These are phyloP conservation scores for Acomys russatus DNA, from an alignment of 2,797 vertebrate species.

Conservation along the genomic window DNA sequence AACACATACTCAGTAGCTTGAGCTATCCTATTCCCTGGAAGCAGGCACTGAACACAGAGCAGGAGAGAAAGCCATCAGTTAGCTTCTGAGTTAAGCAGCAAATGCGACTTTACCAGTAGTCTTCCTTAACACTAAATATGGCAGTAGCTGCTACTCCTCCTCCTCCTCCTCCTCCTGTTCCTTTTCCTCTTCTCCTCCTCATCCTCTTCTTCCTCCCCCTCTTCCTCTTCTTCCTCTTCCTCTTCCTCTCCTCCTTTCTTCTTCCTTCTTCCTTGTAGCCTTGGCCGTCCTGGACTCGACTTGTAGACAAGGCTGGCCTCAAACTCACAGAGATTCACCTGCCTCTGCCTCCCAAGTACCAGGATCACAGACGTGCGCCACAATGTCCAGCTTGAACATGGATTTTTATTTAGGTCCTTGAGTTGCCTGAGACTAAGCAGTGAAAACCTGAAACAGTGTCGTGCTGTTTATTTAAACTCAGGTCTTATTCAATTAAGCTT, in stretches of 20 bases:
- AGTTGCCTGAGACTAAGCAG: neutral
- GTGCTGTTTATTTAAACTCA: neutral
- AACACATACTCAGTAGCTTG: neutral
- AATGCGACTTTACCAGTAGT: conserved; percentile 6
- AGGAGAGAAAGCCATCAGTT: conserved; percentile 21
- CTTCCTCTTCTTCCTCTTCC: no score
- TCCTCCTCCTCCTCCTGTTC: no score
- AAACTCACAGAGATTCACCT: no score
- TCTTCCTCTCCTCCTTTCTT: no score
- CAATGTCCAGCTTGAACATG: neutral
- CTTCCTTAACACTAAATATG: conserved; percentile 24
- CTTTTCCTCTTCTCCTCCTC: no score
- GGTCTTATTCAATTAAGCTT: neutral
- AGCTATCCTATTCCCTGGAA: neutral
- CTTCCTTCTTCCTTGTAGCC: no score
- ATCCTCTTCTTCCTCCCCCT: no score
- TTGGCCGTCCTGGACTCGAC: no score
- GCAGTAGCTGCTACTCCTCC: no score
- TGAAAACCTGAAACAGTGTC: conserved; percentile 13
- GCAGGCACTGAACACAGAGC: neutral
- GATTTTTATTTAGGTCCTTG: conserved; percentile 21
- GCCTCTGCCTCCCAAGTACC: no score
- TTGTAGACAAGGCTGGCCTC: no score
- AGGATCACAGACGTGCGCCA: no score
- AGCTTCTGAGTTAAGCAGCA: conserved; percentile 36